Evolutionary conservation across 2,888 invertebrate species (phyloP).

Genomic region (Drosophila sordidula): DNA sequence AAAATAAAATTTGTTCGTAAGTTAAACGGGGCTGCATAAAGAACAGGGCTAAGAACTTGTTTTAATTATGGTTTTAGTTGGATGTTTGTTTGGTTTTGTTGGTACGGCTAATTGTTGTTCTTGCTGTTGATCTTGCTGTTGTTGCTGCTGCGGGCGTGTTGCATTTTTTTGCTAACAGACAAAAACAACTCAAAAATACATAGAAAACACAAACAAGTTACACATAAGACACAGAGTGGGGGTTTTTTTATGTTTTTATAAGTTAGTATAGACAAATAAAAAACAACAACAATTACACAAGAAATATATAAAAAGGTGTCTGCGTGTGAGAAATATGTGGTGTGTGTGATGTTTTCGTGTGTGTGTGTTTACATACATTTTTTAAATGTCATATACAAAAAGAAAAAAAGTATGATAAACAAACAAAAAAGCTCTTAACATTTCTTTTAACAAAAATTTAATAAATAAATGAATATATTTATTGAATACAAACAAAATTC

Average conservation of each 20-base stretch:
- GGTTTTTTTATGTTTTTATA: slow-evolving; percentile 9
- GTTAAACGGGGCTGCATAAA: slow-evolving; percentile 23
- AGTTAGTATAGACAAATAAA: slow-evolving; percentile 33
- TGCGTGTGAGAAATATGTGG: slow-evolving; percentile 10
- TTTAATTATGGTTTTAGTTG: slow-evolving; percentile 30
- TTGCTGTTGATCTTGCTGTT: slow-evolving; percentile 16
- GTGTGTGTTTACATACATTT: slow-evolving; percentile 21
- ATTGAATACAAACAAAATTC: slow-evolving; percentile 28
- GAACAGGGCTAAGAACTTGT: slow-evolving; percentile 3
- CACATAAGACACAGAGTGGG: slow-evolving; percentile 26
- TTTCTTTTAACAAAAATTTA: slow-evolving; percentile 25
- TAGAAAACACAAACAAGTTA: slow-evolving; percentile 20
- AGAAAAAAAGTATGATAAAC: background rate
- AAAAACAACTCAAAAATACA: slow-evolving; percentile 23
- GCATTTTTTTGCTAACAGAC: slow-evolving; percentile 19
- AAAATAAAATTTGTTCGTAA: slow-evolving; percentile 50
- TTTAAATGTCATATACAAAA: slow-evolving; percentile 15
- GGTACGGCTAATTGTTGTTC: slow-evolving; percentile 21
- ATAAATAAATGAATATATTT: slow-evolving; percentile 34
- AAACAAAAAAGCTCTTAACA: slow-evolving; percentile 30
- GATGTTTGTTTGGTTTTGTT: slow-evolving; percentile 20
- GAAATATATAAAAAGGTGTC: slow-evolving; percentile 16
- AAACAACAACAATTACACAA: slow-evolving; percentile 59
- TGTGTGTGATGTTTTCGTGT: slow-evolving; percentile 11
- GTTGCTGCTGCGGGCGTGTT: slow-evolving; percentile 30